phyloP scores from a whole-genome alignment of 2,888 invertebrate species.

The Hemaris fuciformis region DNA sequence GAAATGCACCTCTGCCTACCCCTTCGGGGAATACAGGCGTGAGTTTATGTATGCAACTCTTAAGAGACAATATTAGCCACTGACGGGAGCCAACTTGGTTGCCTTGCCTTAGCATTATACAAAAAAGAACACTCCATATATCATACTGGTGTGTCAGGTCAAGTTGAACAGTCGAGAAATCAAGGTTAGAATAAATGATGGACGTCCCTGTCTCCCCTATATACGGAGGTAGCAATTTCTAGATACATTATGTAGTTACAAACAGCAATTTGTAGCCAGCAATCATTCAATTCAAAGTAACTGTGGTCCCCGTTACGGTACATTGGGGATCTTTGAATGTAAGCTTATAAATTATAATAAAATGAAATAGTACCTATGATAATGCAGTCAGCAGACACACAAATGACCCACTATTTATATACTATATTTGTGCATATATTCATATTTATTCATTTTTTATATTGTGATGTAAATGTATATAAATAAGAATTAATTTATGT shows the following conservation, averaged over 20 bases:
- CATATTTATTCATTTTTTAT: too few species aligned
- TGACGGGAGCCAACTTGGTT: too few species aligned
- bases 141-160: not conserved
- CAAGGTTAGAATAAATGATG: not conserved
- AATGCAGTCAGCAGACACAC: too few species aligned
- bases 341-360: not conserved
- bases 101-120: not conserved
- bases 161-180: not conserved
- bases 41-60: too few species aligned
- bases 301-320: conserved; percentile 1
- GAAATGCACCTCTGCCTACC: too few species aligned
- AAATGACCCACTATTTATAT: too few species aligned
- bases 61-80: too few species aligned
- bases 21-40: too few species aligned
- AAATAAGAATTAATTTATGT: too few species aligned
- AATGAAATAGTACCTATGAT: too few species aligned
- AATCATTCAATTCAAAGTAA: conserved; percentile 45
- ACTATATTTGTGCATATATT: too few species aligned
- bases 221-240: not conserved
- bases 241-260: not conserved
- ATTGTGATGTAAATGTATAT: too few species aligned
- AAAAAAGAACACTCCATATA: not conserved
- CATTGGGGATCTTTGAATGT: not conserved
- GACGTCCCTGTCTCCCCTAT: not conserved
- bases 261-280: conserved; percentile 16